Evolutionary conservation across 2,888 invertebrate species (phyloP), one percentile per base, ranked within the genome.

Genomic region (Entomobrya proxima): DNA sequence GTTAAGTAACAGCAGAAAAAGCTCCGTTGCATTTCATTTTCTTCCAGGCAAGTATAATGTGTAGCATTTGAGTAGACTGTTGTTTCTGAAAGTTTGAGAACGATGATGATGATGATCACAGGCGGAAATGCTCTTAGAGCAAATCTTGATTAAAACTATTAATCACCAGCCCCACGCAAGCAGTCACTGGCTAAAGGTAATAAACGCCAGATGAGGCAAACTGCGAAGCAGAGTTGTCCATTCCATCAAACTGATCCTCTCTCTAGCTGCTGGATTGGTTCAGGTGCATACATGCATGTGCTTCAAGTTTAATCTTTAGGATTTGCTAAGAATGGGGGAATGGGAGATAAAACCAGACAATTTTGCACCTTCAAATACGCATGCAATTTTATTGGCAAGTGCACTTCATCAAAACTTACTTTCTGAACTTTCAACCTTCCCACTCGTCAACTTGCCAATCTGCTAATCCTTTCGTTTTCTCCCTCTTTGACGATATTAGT

Each of bases 71-170:
- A n/a, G n/a, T n/a, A n/a, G n/a, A 83, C 18, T 35, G 24, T 18
- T 77, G 37, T 44, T 21, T 44, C n/a, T 44, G 69, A n/a, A 37
- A 37, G 9, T 61, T 21, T 47, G 11, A 18, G 50, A 21, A 11
- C 27, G 21, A 37, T 69, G 67, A n/a, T 18, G 72, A 72, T 50
- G 74, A 30, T 67, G 67, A 55, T 61, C 64, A 86, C 83, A 88
- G 88, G 87, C 89, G 89, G 88, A 89, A 88, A 88, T 88, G 86
- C 87, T 75, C 27, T 80, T 44, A 76, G 86, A 87, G 87, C 85
- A 86, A 88, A 87, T 88, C 89, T 90, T 90, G 90, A 90, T 90
- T 90, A 90, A 90, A 90, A 90, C 90, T 89, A 90, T 90, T 90
- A 90, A 90, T 90, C 90, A 90, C 88, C 76, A 84, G 83, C 80